Base-by-base conservation (phyloP, 2,113 vertebrate genomes). In the Pachycephala philippinensis region DNA sequence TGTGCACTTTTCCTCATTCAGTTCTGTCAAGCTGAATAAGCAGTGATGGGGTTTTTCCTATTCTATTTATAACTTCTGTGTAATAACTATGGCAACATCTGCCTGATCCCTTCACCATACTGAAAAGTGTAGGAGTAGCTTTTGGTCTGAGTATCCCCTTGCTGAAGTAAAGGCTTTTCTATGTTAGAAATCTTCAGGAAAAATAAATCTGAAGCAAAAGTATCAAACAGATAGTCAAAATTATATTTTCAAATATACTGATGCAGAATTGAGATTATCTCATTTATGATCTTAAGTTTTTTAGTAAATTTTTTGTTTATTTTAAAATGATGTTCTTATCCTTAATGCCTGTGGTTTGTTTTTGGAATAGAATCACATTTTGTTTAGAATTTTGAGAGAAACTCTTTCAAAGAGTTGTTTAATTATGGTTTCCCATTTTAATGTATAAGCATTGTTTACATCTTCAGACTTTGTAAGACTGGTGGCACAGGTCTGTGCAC, bases 21-120 rank as follows among this genome's bases (percentile, higher is more conserved):
- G 9, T 83, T 89, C 30, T 72, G 22, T 66, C 8, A 10, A 84
- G 83, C 77, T 92, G 89, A 95, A 47, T 83, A 92, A 84, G 72
- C 84, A 77, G 84, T 10, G 0, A 39, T 0, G 0, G 26, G 44
- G 20, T 63, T 93, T 92, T 79, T 60, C 59, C 78, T 72, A 35
- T 22, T 63, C 63, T 91, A 6, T 91, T 94, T 95, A 57, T 92
- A 94, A 52, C 35, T 71, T 59, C 22, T 69, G 9, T 94, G 64
- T 75, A 78, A 93, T 74, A 92, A 66, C 75, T 96, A 0, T 77
- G 86, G 81, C 60, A 95, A 95, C 78, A 64, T 95, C 81, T 75
- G 88, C 64, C 63, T n/a, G n/a, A n/a, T n/a, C n/a, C n/a, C n/a
- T n/a, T n/a, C n/a, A n/a, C n/a, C n/a, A n/a, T n/a, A n/a, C n/a